A percentile compares a stretch with the other conserved stretches of the same genome.
phyloP scores from a whole-genome alignment of 2,113 vertebrate species.

The Myotis brandtii region DNA sequence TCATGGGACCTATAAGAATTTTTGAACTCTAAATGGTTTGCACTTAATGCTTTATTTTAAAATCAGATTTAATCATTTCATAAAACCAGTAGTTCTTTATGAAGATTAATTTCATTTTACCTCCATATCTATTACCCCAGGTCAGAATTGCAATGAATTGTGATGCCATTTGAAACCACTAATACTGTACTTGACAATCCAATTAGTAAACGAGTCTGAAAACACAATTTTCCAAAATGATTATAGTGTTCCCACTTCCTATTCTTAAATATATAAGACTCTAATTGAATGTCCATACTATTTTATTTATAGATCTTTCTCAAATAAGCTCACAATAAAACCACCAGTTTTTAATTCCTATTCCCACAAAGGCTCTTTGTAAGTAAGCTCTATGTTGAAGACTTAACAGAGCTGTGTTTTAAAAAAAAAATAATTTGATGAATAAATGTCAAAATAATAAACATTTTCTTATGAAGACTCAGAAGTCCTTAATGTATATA shows the following conservation, averaged over 20 bases:
- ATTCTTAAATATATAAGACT: conserved; percentile 58
- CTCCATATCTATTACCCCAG: conserved; percentile 28
- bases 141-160: conserved; percentile 70
- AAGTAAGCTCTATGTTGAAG: conserved; percentile 22
- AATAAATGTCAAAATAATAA: conserved; percentile 51
- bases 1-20: conserved; percentile 31
- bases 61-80: conserved; percentile 75
- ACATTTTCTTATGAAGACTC: conserved; percentile 25
- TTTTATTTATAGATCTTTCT: conserved; percentile 72
- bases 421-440: conserved; percentile 43
- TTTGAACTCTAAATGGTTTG: conserved; percentile 74
- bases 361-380: conserved; percentile 53
- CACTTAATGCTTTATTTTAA: conserved; percentile 76
- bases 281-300: conserved; percentile 68
- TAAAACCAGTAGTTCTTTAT: conserved; percentile 65
- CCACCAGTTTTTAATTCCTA: conserved; percentile 49
- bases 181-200: conserved; percentile 53
- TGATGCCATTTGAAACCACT: conserved; percentile 51
- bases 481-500: conserved; percentile 7
- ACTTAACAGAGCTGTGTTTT: conserved; percentile 11
- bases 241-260: conserved; percentile 47
- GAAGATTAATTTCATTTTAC: conserved; percentile 64
- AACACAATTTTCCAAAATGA: conserved; percentile 76
- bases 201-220: conserved; percentile 71
- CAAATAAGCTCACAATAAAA: conserved; percentile 67